These are phyloP conservation scores for Zoroaster sp. DNA, from an alignment of 53 echinoderm and acorn worm species.

Conservation along the genomic window DNA sequence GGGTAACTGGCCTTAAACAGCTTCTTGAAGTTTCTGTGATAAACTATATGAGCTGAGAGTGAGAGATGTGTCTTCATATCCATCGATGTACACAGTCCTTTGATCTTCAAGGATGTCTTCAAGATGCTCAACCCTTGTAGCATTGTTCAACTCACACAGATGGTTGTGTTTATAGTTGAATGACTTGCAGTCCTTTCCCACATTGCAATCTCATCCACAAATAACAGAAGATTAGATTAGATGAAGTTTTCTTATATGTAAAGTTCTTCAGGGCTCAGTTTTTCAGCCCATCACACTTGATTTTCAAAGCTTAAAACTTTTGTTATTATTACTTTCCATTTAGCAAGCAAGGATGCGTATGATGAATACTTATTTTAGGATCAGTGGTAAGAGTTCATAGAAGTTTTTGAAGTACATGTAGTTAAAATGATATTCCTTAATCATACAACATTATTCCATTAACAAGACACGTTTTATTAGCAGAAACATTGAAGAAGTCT, in stretches of 20 bases:
- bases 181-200: background rate
- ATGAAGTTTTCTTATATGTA: background rate
- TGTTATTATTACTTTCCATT: too few relatives aligned
- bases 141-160: background rate
- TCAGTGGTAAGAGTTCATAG: too few relatives aligned
- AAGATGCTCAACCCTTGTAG: background rate
- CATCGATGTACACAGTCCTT: background rate
- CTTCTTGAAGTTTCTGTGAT: background rate
- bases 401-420: too few relatives aligned
- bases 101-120: background rate
- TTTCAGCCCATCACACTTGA: too few relatives aligned
- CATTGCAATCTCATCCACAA: background rate
- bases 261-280: too few relatives aligned
- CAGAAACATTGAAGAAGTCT: background rate
- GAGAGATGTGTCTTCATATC: background rate
- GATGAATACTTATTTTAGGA: too few relatives aligned
- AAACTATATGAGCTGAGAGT: background rate
- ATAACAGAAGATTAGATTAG: background rate
- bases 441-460: too few relatives aligned
- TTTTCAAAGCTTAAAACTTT: too few relatives aligned
- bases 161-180: background rate
- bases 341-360: too few relatives aligned
- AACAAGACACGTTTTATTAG: too few relatives aligned
- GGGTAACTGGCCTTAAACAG: background rate
- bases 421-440: too few relatives aligned